phyloP scores from a whole-genome alignment of 2,888 invertebrate genomes.

The Phytoseiulus persimilis region DNA sequence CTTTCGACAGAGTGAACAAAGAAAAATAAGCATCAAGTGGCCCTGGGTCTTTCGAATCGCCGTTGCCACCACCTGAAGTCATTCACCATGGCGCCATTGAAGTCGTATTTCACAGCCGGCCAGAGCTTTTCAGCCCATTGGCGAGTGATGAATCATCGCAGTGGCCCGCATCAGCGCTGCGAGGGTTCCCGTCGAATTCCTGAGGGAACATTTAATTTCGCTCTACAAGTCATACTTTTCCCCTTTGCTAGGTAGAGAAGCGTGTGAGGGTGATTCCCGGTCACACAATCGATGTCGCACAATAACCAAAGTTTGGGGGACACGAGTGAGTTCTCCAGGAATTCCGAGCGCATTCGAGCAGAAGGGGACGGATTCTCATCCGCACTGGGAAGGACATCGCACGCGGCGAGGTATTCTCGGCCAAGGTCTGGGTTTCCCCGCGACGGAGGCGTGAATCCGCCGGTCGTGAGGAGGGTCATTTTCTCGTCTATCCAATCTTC shows the following conservation, averaged over 20 bases:
- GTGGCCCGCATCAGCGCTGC: not conserved
- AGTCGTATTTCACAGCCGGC: not conserved
- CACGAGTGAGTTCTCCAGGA: no score
- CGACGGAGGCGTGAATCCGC: no score
- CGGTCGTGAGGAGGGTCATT: no score
- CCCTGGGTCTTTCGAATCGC: not conserved
- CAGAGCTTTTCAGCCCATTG: not conserved
- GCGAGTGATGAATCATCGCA: not conserved
- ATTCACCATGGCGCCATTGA: not conserved
- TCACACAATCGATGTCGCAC: not conserved
- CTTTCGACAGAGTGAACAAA: not conserved
- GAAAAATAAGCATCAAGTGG: not conserved
- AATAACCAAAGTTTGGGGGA: not conserved
- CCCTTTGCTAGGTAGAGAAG: not conserved
- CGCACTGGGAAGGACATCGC: no score
- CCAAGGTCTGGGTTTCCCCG: no score
- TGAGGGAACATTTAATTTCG: not conserved
- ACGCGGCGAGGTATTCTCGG: no score
- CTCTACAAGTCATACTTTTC: not conserved
- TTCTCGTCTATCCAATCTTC: no score
- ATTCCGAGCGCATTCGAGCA: no score
- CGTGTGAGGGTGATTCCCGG: not conserved
- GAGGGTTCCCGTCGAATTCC: not conserved
- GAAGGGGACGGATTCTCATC: no score
- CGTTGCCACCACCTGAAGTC: not conserved